Base-by-base conservation (phyloP, 2,888 invertebrate species). In the Amblyteles armatorius region DNA sequence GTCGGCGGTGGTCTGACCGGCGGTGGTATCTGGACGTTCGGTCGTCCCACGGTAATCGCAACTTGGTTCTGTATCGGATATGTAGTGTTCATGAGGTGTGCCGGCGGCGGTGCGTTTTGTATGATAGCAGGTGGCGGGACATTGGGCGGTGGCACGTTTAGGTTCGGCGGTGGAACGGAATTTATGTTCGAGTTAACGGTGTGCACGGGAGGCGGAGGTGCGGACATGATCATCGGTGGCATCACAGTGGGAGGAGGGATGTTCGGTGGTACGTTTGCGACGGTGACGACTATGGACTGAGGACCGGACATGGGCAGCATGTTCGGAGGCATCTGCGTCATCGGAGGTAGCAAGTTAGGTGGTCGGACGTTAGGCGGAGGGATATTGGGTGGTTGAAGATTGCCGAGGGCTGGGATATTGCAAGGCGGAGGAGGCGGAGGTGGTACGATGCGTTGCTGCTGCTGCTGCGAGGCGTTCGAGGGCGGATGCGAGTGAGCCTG, bases 131-230 rank as follows among this genome's bases (percentile, higher is more conserved):
- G 88, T 29, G 89, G 89, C 4, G 88, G 88, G 40, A 89, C 87
- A 76, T 91, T 88, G 16, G 92, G 90, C 2, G 92, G 90, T 33
- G 93, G 92, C 9, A 92, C 91, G 77, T 91, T 94, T 89, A 95
- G 81, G 82, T 93, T 92, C 13, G 93, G 93, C 13, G 93, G 91
- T 72, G 93, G 92, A 48, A 92, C 89, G 0, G 92, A 91, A 86
- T 91, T 93, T 16, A 92, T 91, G 1, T 86, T 90, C 0, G 92
- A 92, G 9, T 91, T 87, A 2, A 91, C 90, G 2, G 86, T 65
- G 63, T 90, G 93, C 44, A 93, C 91, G 0, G 91, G 90, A 1
- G 92, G 92, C 2, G 90, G 89, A 9, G 93, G 92, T 11, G 89
- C 90, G 4, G 91, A 88, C 88, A 93, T 92, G 73, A 92, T 91